Evolutionary conservation across 2,797 vertebrate species (phyloP), one percentile per base, ranked within the genome.

Genomic region (Aphelocoma californica): DNA sequence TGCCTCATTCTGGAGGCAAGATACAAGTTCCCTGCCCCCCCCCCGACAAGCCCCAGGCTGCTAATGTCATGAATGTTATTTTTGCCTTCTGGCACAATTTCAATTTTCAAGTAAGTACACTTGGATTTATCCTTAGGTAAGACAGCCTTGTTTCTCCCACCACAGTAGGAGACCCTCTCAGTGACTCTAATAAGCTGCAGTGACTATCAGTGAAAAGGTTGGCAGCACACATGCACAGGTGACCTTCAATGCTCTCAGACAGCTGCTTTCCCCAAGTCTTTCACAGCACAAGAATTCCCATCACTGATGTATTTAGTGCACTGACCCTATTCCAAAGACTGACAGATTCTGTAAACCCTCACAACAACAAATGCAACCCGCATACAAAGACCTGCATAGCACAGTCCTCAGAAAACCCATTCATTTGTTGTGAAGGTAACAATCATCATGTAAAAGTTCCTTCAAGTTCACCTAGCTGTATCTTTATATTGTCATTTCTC

Each of bases 121-220:
- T 83, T 90, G 83, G 87, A 92, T 81, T 88, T 92, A 92, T 61
- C 83, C 38, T 50, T 31, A 38, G 21, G 29, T 60, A 77, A 65
- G 87, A 83, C 91, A 95, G 89, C 58, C 65, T 65, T 83, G 79
- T 57, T 92, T 80, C 72, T 95, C 82, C 53, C 82, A 67, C n/a
- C 65, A 67, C 85, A 94, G 91, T 15, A 93, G 84, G 72, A 86
- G 53, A 85, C 34, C 44, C 23, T 67, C 50, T 40, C 34, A 50
- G 21, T 10, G 7, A 25, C 51, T 79, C n/a, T 56, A 85, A 82
- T 16, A 88, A 96, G 36, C 45, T 79, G 53, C 42, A 74, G 38
- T 50, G 62, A 58, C 80, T 32, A 36, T 20, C 34, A 50, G 36
- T 18, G 61, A 86, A 74, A 54, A 83, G 32, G 65, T 28, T 92